Conservation (phyloP, 30 jellyfish, hydroid and myxozoan species). For the Phacellophora camtschatica region DNA sequence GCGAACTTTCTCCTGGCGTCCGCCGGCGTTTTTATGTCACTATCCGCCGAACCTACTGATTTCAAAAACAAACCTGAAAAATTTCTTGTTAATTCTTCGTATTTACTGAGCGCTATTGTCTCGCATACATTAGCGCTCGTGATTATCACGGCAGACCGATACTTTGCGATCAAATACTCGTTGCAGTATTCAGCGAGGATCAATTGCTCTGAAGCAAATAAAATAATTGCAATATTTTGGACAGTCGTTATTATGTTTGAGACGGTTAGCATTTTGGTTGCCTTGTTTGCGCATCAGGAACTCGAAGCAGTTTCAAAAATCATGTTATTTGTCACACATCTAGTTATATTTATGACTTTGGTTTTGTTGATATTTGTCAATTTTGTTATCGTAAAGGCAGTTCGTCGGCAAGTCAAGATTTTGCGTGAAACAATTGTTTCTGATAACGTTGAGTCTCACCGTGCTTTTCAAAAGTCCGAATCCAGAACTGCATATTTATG, state of each 20-base stretch:
- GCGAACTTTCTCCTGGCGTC: slow-evolving; percentile 46
- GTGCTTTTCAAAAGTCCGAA: slow-evolving; percentile 18
- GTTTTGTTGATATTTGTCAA: not conserved
- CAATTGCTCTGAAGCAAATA: not conserved
- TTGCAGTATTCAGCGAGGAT: slow-evolving; percentile 16
- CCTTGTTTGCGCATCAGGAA: not conserved
- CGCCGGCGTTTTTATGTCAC: not conserved
- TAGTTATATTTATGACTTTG: not conserved
- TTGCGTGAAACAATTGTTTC: not conserved
- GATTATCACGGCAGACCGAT: slow-evolving; percentile 44
- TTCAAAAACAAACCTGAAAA: not conserved
- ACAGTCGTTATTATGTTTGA: not conserved
- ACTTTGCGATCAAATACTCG: slow-evolving; percentile 36
- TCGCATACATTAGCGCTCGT: slow-evolving; percentile 12
- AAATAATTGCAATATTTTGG: slow-evolving; percentile 12
- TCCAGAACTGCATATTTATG: slow-evolving; percentile 50
- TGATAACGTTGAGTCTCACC: not conserved
- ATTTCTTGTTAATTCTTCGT: slow-evolving; percentile 2
- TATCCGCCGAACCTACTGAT: not conserved
- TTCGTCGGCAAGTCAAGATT: slow-evolving; percentile 38
- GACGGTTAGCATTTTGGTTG: not conserved
- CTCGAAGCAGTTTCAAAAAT: not conserved
- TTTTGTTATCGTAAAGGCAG: not conserved
- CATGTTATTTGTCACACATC: not conserved
- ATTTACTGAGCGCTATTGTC: not conserved